Conservation (phyloP, 2,888 invertebrate genomes). For the Mythimna albipuncta region DNA sequence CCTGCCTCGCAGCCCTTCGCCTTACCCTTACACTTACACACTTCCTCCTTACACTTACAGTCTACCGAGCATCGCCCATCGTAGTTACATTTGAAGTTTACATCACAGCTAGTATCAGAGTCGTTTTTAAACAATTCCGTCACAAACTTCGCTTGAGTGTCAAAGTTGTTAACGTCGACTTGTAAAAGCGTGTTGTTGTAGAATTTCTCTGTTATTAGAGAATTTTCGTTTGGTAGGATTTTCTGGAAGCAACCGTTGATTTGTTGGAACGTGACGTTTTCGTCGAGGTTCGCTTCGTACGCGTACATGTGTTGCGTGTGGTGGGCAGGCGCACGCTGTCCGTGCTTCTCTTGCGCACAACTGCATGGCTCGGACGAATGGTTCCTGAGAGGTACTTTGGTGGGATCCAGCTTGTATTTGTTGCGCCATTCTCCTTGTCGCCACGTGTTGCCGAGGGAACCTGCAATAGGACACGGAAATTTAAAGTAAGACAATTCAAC, state of each 20-base stretch:
- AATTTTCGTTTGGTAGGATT: constrained; percentile 77
- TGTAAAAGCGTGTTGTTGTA: constrained; percentile 80
- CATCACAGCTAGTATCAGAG: constrained; percentile 54
- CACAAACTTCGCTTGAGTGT: constrained; percentile 83
- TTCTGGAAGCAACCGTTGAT: constrained; percentile 74
- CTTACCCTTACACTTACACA: constrained; percentile 17
- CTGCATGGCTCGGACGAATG: constrained; percentile 70
- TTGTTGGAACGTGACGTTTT: constrained; percentile 64
- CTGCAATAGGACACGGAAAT: constrained; percentile 69
- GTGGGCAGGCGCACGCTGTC: constrained; percentile 5
- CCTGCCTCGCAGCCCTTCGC: constrained; percentile 74
- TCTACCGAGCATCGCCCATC: not conserved
- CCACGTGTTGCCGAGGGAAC: constrained; percentile 95
- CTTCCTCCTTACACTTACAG: constrained; percentile 44
- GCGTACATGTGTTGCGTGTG: constrained; percentile 41
- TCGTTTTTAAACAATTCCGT: constrained; percentile 79
- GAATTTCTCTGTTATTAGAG: constrained; percentile 82
- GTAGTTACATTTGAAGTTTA: constrained; percentile 38
- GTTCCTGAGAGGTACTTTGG: constrained; percentile 76
- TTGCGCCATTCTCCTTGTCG: constrained; percentile 93
- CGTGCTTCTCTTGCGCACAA: constrained; percentile 63
- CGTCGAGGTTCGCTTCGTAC: constrained; percentile 54
- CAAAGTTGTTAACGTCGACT: constrained; percentile 76
- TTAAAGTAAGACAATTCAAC: not conserved
- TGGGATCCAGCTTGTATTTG: constrained; percentile 81